Evolutionary conservation across 2,113 vertebrate species (phyloP), one percentile per base, ranked within the genome.

Genomic region (Nesogale talazaci): DNA sequence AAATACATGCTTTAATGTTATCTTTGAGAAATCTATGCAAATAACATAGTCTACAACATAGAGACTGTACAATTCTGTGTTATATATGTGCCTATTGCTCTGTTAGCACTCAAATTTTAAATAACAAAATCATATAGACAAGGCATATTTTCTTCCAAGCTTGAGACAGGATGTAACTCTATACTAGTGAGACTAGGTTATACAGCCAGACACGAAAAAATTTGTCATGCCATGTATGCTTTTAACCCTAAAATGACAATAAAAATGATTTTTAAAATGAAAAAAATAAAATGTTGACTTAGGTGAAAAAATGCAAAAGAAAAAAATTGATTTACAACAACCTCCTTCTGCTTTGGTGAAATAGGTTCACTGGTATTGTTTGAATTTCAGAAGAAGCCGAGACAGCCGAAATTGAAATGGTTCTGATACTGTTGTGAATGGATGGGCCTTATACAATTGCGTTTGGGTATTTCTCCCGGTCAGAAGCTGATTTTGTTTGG

Each of bases 71-170:
- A 97, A 80, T 97, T 97, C 89, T 96, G 96, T 96, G 95, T 97
- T 96, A 95, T 95, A 96, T 96, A 93, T 94, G 96, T 97, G 95
- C 96, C 96, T 97, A 94, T 91, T 96, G 96, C 96, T 96, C 95
- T 96, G 93, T 96, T 90, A 95, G 96, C 96, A 97, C 96, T 92
- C 94, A 95, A 94, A 96, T 97, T 97, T 96, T 97, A 96, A 95
- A 79, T 94, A 96, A 96, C 89, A 91, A 95, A 94, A 94, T 95
- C 96, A 92, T 96, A 97, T 93, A 97, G 88, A 83, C 89, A 94
- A 97, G 96, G 94, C 96, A 96, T 97, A 97, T 97, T 97, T 97
- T 96, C 96, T 96, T 95, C 96, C 89, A 79, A 93, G 90, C 85
- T 95, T 40, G 19, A 95, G 93, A 94, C 78, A 94, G 95, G 96